Conservation (phyloP, 1,140 invertebrate genomes). For the Adoxophyes honmai region DNA sequence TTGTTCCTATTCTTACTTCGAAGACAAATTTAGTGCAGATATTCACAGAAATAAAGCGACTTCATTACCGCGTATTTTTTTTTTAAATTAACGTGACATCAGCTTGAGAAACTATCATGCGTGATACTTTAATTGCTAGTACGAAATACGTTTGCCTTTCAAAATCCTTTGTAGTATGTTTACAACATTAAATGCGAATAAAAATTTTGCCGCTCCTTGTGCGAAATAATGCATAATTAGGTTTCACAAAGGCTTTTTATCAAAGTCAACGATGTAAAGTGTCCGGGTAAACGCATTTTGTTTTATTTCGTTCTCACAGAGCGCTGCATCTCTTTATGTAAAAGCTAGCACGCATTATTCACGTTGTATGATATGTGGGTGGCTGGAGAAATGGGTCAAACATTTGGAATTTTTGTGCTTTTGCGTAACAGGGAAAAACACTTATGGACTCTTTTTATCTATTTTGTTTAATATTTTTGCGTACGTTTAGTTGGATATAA, state of each 20-base stretch:
- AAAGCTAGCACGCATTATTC: conserved; percentile 13
- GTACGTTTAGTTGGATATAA: background rate
- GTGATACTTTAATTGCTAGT: too few relatives aligned
- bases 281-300: conserved; percentile 11
- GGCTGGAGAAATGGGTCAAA: conserved; percentile 22
- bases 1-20: too few relatives aligned
- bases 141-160: too few relatives aligned
- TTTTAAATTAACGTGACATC: too few relatives aligned
- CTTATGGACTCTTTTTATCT: background rate
- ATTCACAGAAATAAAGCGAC: too few relatives aligned
- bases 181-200: too few relatives aligned
- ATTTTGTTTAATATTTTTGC: background rate
- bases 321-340: conserved; percentile 12
- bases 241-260: conserved; percentile 11
- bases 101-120: too few relatives aligned
- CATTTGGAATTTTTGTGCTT: conserved; percentile 19
- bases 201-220: too few relatives aligned
- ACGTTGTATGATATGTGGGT: conserved; percentile 22
- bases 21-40: too few relatives aligned
- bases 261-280: conserved; percentile 11
- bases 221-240: conserved; percentile 8
- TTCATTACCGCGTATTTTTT: too few relatives aligned
- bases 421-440: conserved; percentile 19
- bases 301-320: background rate
- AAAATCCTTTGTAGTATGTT: too few relatives aligned